phyloP scores from a whole-genome alignment of 2,888 invertebrate species.

The Drosophila vallismaia region DNA sequence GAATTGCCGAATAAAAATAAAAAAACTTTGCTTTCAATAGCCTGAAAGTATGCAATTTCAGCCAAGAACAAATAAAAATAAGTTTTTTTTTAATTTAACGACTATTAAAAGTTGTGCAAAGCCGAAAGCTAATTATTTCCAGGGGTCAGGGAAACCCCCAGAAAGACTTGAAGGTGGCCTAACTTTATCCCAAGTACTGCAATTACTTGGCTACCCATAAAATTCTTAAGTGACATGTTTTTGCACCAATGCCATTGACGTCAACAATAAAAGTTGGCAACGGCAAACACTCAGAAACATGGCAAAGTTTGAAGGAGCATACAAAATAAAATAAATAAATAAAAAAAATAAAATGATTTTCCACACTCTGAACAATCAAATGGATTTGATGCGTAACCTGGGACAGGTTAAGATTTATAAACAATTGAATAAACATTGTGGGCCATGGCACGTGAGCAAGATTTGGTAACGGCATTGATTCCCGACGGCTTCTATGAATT shows the following conservation, averaged over 20 bases:
- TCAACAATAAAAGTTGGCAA: slow-evolving; percentile 11
- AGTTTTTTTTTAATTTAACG: not conserved
- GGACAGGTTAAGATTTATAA: not conserved
- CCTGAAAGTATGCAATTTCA: slow-evolving; percentile 40
- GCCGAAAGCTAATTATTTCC: not conserved
- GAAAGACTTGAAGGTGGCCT: not conserved
- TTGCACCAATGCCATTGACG: not conserved
- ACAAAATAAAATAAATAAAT: not conserved
- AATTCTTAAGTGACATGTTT: slow-evolving; percentile 3
- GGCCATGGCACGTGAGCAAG: slow-evolving; percentile 33
- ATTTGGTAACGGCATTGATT: slow-evolving; percentile 18
- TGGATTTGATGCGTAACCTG: slow-evolving; percentile 32
- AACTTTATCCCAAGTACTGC: slow-evolving; percentile 5
- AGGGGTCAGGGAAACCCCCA: not conserved
- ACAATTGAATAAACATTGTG: slow-evolving; percentile 14
- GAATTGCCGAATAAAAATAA: too few relatives aligned
- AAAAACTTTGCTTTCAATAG: not conserved
- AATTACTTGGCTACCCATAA: slow-evolving; percentile 13
- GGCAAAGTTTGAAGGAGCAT: not conserved
- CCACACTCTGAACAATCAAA: slow-evolving; percentile 1
- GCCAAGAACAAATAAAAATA: not conserved
- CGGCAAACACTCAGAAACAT: slow-evolving; percentile 4
- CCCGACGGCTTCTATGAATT: slow-evolving; percentile 16
- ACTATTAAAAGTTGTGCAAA: not conserved
- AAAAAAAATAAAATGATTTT: not conserved